Conservation (phyloP, 2,113 vertebrate species). For the human (Homo sapiens) region DNA sequence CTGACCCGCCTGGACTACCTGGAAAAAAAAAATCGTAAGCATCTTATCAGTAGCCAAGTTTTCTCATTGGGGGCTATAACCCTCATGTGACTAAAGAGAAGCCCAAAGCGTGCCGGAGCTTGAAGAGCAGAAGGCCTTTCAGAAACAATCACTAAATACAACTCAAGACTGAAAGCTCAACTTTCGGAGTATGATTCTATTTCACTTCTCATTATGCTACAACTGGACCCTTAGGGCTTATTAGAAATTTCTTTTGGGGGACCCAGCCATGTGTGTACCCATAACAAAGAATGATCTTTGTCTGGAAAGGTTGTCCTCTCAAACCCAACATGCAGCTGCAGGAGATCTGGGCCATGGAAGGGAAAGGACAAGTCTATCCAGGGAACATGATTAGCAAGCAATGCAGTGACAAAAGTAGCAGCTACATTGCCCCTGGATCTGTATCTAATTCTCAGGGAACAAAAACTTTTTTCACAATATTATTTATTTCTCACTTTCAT, state of each 20-base stretch:
- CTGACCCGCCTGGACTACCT: not conserved
- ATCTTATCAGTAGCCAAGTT: constrained; percentile 59
- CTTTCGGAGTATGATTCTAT: not conserved
- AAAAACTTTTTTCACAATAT: not conserved
- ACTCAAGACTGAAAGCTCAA: not conserved
- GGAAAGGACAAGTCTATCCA: not conserved
- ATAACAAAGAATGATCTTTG: not conserved
- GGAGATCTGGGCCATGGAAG: not conserved
- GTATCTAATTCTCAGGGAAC: not conserved
- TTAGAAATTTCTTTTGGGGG: not conserved
- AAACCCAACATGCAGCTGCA: not conserved
- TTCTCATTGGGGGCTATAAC: constrained; percentile 52
- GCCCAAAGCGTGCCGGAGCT: not conserved
- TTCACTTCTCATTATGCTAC: not conserved
- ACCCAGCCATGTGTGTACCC: not conserved
- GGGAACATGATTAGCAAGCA: not conserved
- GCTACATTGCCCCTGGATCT: too few relatives aligned
- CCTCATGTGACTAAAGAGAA: not conserved
- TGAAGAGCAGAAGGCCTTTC: not conserved
- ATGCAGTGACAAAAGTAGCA: not conserved
- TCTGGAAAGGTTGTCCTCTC: not conserved
- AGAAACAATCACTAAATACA: not conserved
- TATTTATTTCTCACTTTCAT: constrained; percentile 2
- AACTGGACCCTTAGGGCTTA: not conserved
- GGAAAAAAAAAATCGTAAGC: not conserved